Conservation (phyloP, 1,140 invertebrate species). For the Pollicipes pollicipes region DNA sequence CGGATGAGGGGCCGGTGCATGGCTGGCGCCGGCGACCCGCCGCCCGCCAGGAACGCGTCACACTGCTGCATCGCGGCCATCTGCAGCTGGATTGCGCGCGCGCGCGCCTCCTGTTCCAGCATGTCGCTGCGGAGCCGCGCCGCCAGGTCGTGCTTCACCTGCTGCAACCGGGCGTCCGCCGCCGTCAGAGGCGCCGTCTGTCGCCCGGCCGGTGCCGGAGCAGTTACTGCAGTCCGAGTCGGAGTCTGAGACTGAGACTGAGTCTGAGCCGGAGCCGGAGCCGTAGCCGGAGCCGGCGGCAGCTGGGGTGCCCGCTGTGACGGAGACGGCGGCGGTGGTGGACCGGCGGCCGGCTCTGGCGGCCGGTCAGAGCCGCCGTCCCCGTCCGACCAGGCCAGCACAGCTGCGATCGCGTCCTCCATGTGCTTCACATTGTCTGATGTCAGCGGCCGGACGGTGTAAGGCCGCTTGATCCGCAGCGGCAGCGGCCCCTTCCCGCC, state of each 20-base stretch:
- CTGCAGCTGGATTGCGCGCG: neutral
- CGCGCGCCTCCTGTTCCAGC: neutral
- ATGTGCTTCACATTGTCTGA: constrained; percentile 5
- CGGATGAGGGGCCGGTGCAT: neutral
- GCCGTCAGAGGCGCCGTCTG: neutral
- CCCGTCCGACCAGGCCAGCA: neutral
- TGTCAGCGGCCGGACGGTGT: constrained; percentile 8
- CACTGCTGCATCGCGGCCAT: neutral
- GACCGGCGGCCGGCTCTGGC: neutral
- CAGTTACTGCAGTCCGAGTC: too few relatives aligned
- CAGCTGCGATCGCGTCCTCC: neutral
- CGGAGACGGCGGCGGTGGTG: neutral
- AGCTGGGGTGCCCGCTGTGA: too few relatives aligned
- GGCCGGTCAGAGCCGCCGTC: neutral
- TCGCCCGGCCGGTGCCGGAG: too few relatives aligned
- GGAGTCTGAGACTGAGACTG: too few relatives aligned
- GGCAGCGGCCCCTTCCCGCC: neutral
- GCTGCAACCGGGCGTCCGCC: neutral
- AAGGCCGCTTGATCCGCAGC: neutral
- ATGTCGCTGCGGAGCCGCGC: neutral
- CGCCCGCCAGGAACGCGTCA: neutral
- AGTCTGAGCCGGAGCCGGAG: too few relatives aligned
- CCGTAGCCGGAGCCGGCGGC: too few relatives aligned
- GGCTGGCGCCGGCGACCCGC: neutral
- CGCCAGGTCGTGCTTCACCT: neutral